Conservation (phyloP, 2,888 invertebrate genomes). For the Pegoplata infirma region DNA sequence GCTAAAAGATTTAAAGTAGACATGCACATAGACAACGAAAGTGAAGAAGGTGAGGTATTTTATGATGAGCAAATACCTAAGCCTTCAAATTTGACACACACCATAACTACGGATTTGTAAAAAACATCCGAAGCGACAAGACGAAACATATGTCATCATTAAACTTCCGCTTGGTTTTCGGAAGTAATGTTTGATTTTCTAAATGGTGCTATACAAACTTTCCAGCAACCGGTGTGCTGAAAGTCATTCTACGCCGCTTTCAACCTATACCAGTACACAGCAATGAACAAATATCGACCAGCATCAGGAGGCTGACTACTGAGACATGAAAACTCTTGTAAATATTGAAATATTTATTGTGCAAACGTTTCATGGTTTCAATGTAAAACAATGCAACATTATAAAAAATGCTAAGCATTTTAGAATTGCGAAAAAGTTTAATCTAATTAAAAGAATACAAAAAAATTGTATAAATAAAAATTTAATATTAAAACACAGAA, state of each 20-base stretch:
- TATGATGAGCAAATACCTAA: slow-evolving; percentile 25
- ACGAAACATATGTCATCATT: slow-evolving; percentile 13
- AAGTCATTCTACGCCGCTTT: neutral
- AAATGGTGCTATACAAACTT: slow-evolving; percentile 2
- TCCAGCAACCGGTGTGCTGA: slow-evolving; percentile 37
- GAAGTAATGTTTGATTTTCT: slow-evolving; percentile 25
- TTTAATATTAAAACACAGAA: no score
- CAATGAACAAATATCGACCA: neutral
- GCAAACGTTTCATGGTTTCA: slow-evolving; percentile 35
- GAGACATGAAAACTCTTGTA: slow-evolving; percentile 28
- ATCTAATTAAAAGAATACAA: slow-evolving; percentile 32
- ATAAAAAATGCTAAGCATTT: slow-evolving; percentile 12
- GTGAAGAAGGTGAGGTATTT: slow-evolving; percentile 17
- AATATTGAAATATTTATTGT: slow-evolving; percentile 29
- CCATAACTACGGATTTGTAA: slow-evolving; percentile 45
- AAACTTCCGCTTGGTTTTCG: slow-evolving; percentile 29
- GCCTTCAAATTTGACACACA: slow-evolving; percentile 19
- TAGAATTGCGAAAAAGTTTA: slow-evolving; percentile 21
- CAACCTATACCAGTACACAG: neutral
- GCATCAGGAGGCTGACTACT: neutral
- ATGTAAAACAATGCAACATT: slow-evolving; percentile 8
- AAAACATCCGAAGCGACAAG: neutral
- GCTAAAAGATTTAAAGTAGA: slow-evolving; percentile 71
- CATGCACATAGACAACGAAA: slow-evolving; percentile 3
- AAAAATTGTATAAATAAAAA: no score